Evolutionary conservation across 2,797 vertebrate genomes (phyloP), one percentile per base, ranked within the genome.

Genomic region (Falco rusticolus): DNA sequence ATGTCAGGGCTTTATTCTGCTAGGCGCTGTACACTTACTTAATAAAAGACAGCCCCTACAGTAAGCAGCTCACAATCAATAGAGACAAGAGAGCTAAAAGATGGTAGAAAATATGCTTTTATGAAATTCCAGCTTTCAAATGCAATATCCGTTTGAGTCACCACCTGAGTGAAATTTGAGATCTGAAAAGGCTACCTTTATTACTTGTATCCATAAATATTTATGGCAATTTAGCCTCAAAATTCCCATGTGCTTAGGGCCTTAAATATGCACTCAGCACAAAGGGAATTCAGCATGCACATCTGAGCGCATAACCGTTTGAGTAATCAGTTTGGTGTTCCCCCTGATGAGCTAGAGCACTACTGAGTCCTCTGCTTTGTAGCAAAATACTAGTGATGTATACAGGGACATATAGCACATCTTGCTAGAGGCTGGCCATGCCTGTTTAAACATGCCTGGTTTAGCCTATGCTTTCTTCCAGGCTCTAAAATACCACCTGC

Each of bases 91-190:
- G 59, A 86, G 24, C 54, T 81, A 93, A 69, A 93, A 90, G 65
- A 91, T 71, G 61, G 41, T 43, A 94, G 69, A 94, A 96, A 94
- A 92, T 78, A 75, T 0, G 1, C 41, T 89, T 93, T 78, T 88
- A 94, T 95, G 72, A 87, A 93, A 95, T 94, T 93, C 37, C 77
- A 95, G 69, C 69, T 96, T 96, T 96, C 91, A 93, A 91, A 93
- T 86, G 72, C 65, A 96, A 94, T 95, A 95, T 93, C 89, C 4
- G 0, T 81, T 96, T 86, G 89, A 93, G 69, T 89, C 89, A 92
- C 79, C 83, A 79, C 51, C 34, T 88, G 89, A 95, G 94, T 94
- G 66, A 72, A 94, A 91, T 88, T 75, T 54, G 51, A 84, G 74
- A 79, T 76, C 85, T 86, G 74, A 94, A 94, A 94, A 95, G 76